A percentile compares a stretch with the other conserved stretches of the same genome.
Evolutionary conservation across 2,113 vertebrate genomes (phyloP).

Genomic region (Maccullochella peelii): DNA sequence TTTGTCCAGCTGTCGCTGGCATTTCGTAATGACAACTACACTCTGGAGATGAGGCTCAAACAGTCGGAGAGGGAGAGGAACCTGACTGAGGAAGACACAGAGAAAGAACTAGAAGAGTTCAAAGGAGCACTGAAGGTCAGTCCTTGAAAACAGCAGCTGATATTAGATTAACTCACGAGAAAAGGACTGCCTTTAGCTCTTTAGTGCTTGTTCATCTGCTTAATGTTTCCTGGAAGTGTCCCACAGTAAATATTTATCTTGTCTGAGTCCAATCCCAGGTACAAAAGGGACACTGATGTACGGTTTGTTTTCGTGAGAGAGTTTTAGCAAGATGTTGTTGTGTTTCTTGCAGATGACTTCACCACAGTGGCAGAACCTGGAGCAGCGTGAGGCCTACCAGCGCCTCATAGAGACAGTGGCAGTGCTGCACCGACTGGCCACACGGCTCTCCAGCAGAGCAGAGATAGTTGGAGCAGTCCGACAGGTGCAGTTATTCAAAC

Average conservation of each 20-base stretch:
- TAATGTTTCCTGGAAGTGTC: conserved; percentile 55
- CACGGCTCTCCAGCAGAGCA: conserved; percentile 92
- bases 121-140: conserved; percentile 92
- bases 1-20: conserved; percentile 98
- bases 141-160: conserved; percentile 41
- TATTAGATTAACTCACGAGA: conserved; percentile 5
- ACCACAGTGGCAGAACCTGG: conserved; percentile 91
- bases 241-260: conserved; percentile 51
- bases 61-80: conserved; percentile 96
- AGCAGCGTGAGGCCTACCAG: conserved; percentile 95
- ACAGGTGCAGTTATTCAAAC: conserved; percentile 85
- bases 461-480: conserved; percentile 96
- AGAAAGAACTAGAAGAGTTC: conserved; percentile 97
- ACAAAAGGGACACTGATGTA: background rate
- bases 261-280: conserved; percentile 10
- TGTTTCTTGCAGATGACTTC: conserved; percentile 86
- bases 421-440: conserved; percentile 90
- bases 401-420: conserved; percentile 91
- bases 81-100: conserved; percentile 94
- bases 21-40: conserved; percentile 99
- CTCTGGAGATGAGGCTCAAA: conserved; percentile 93
- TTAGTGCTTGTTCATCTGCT: conserved; percentile 38
- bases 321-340: conserved; percentile 4
- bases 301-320: conserved; percentile 5
- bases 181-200: conserved; percentile 44